Evolutionary conservation across 2,797 vertebrate species (phyloP), one percentile per base, ranked within the genome.

Genomic region (Alauda arvensis): DNA sequence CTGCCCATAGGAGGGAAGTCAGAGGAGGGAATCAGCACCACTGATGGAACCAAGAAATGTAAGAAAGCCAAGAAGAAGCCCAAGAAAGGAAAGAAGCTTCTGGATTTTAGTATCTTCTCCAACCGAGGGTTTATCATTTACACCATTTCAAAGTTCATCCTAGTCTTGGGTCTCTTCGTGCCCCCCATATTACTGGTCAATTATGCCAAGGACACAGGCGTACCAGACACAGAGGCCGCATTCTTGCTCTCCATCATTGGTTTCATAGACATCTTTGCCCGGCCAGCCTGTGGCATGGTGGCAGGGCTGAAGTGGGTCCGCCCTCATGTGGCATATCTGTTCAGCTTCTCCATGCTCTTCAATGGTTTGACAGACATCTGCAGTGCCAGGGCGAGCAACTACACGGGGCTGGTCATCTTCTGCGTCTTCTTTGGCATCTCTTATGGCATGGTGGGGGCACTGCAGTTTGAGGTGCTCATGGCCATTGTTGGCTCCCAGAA

Each of bases 381-480:
- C 93, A 97, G 97, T 5, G 97, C 97, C 78, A 96, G 87, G 68
- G 97, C 95, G 2, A 97, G 93, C 87, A 95, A 95, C 20, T 97
- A 98, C 45, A 96, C 95, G 0, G 95, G 96, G 13, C 95, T 98
- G 11, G 96, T 98, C n/a, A 96, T 97, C 89, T 98, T 98, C 95
- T 98, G 98, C 2, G 76, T 98, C 43, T 98, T 98, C 67, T 98
- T 98, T 10, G 98, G 98, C 68, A 93, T 98, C 68, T 98, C 97
- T 26, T 98, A 98, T 0, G 97, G 98, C 90, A 98, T 98, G 98
- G 98, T 98, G 81, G 98, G 98, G 3, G 97, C 98, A 9, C 93
- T 98, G 94, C 98, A 98, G 92, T 98, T 98, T 3, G 97, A 98
- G 94, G 97, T 98, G 80, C 96, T 98, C 55, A 98, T 98, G 97